Percentiles rank a stretch among this genome's conserved stretches.
phyloP scores from a whole-genome alignment of 2,797 vertebrate genomes.

The Glossophaga mutica region DNA sequence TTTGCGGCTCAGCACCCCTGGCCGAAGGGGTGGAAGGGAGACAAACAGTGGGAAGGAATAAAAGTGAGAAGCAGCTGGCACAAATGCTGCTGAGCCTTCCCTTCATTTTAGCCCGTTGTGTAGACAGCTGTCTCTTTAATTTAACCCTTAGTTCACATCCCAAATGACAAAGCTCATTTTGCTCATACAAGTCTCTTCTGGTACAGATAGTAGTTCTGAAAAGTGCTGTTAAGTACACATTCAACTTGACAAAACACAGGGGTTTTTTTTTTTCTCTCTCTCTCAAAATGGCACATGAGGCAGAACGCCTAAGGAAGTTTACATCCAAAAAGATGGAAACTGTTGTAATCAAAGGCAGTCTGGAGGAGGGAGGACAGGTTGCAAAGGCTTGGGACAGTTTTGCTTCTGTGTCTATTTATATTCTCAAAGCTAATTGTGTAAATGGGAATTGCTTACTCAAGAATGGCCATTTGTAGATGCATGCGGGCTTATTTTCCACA shows the following conservation, averaged over 20 bases:
- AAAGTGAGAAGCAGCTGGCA: constrained; percentile 49
- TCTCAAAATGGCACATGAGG: not conserved
- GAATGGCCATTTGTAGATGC: constrained; percentile 28
- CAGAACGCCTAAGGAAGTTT: not conserved
- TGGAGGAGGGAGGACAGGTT: constrained; percentile 25
- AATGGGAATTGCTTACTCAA: constrained; percentile 47
- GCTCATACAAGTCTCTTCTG: constrained; percentile 23
- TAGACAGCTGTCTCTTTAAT: constrained; percentile 67
- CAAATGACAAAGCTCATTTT: constrained; percentile 42
- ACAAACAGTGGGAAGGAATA: constrained; percentile 31
- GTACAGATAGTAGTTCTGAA: not conserved
- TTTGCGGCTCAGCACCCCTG: constrained; percentile 1
- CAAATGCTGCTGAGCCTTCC: not conserved
- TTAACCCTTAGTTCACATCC: constrained; percentile 46
- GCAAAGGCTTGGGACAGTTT: not conserved
- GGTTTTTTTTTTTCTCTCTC: not conserved
- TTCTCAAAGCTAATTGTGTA: constrained; percentile 34
- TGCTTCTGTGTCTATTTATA: constrained; percentile 46
- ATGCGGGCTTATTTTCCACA: constrained; percentile 16
- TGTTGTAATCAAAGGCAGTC: not conserved
- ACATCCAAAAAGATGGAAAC: not conserved
- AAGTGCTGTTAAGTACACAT: not conserved
- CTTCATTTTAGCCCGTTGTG: constrained; percentile 49
- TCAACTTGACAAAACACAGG: not conserved
- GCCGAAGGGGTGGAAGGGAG: constrained; percentile 25